phyloP scores from a whole-genome alignment of 2,888 invertebrate genomes.

The Heteropelma amictum region DNA sequence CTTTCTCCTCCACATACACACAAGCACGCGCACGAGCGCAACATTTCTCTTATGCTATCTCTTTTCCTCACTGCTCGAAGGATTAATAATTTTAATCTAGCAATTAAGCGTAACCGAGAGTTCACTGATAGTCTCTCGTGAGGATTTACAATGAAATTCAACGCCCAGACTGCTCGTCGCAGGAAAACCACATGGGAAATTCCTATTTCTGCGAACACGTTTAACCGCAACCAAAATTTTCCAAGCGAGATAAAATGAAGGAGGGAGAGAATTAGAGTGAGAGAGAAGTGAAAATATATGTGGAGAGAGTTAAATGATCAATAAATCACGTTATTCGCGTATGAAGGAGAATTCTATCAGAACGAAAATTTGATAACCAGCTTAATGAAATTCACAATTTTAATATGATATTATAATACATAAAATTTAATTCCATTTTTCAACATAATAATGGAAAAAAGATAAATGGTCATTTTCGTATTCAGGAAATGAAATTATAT shows the following conservation, averaged over 20 bases:
- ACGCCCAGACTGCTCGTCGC: not conserved
- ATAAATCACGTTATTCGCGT: too few relatives aligned
- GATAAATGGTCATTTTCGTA: too few relatives aligned
- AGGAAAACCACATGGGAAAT: constrained; percentile 16
- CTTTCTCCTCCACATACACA: not conserved
- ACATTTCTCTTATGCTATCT: too few relatives aligned
- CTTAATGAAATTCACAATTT: too few relatives aligned
- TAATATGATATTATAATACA: too few relatives aligned
- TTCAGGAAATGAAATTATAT: too few relatives aligned
- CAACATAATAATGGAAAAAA: too few relatives aligned
- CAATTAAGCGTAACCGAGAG: constrained; percentile 30
- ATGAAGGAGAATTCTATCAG: too few relatives aligned
- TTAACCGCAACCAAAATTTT: not conserved
- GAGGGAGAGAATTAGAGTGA: not conserved
- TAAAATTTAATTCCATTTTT: too few relatives aligned
- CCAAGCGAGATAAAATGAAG: not conserved
- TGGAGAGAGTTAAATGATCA: too few relatives aligned
- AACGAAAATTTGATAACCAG: too few relatives aligned
- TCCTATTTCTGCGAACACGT: not conserved
- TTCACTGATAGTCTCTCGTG: constrained; percentile 9
- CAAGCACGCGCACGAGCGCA: too few relatives aligned
- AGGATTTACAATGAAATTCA: constrained; percentile 3
- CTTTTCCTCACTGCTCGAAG: not conserved
- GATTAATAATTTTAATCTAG: constrained; percentile 47
- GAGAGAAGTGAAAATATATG: not conserved